Conservation (phyloP, 2,888 invertebrate genomes). For the Masnerella sp. region DNA sequence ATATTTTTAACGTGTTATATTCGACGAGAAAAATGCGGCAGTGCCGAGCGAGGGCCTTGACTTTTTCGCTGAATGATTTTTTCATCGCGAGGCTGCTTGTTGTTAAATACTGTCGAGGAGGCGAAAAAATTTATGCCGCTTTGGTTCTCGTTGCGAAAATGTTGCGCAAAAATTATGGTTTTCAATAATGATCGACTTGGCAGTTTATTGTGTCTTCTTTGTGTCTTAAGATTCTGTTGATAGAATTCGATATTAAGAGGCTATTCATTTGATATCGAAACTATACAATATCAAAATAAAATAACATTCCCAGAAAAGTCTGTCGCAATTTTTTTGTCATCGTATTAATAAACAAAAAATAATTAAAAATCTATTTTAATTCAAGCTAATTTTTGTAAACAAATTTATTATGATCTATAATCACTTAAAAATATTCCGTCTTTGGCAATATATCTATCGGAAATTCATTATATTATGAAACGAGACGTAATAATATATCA, state of each 20-base stretch:
- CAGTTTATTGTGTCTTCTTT: no score
- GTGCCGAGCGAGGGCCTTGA: slow-evolving; percentile 18
- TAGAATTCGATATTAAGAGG: background rate
- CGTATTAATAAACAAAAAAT: background rate
- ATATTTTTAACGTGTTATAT: slow-evolving; percentile 30
- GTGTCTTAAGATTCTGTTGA: background rate
- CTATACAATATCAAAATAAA: no score
- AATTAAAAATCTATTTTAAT: no score
- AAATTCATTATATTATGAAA: no score
- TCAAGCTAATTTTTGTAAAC: no score
- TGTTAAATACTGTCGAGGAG: no score
- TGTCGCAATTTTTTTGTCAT: background rate
- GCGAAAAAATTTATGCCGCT: background rate
- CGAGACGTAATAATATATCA: no score
- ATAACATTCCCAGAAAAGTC: background rate
- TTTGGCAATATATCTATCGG: no score
- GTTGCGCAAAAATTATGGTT: background rate
- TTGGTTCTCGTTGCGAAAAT: background rate
- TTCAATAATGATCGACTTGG: background rate
- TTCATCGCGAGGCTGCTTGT: background rate
- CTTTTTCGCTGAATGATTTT: slow-evolving; percentile 20
- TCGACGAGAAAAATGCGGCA: background rate
- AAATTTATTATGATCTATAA: no score
- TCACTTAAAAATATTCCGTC: no score
- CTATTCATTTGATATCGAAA: background rate